Evolutionary conservation across 1,140 invertebrate genomes (phyloP).

Genomic region (Brachionus rubens): DNA sequence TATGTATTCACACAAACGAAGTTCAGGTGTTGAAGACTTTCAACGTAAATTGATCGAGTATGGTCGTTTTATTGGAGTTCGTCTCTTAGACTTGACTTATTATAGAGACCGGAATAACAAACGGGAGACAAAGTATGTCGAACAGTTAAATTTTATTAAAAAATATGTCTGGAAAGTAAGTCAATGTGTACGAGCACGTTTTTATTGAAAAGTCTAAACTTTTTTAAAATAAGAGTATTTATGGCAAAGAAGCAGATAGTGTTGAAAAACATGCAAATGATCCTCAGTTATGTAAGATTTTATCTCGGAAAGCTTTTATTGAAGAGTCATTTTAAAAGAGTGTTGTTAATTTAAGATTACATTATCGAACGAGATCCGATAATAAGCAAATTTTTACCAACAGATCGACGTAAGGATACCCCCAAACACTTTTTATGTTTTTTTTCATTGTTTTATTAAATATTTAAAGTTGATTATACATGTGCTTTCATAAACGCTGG

Average conservation of each 20-base stretch:
- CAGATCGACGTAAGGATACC: slow-evolving; percentile 1
- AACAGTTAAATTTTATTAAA: slow-evolving; percentile 91
- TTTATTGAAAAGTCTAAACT: not conserved
- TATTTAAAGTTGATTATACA: slow-evolving; percentile 71
- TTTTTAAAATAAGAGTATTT: slow-evolving; percentile 27
- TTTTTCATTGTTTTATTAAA: slow-evolving; percentile 11
- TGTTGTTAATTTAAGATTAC: slow-evolving; percentile 78
- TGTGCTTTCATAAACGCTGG: slow-evolving; percentile 97
- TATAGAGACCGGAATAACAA: slow-evolving; percentile 87
- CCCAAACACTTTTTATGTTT: not conserved
- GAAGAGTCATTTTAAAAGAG: no score
- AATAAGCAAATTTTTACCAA: slow-evolving; percentile 76
- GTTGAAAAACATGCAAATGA: slow-evolving; percentile 36
- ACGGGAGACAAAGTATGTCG: slow-evolving; percentile 88
- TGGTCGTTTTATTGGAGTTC: slow-evolving; percentile 87
- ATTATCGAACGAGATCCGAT: slow-evolving; percentile 96
- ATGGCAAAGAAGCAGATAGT: slow-evolving; percentile 46
- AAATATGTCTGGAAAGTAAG: slow-evolving; percentile 90
- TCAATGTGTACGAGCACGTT: slow-evolving; percentile 1
- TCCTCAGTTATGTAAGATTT: slow-evolving; percentile 38
- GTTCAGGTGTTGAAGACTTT: slow-evolving; percentile 89
- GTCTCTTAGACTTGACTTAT: slow-evolving; percentile 87
- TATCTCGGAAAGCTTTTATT: no score
- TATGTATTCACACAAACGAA: slow-evolving; percentile 90
- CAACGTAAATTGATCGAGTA: slow-evolving; percentile 75